These are phyloP conservation scores for Saccostrea glomerata DNA, from an alignment of 1,140 invertebrate genomes.

Conservation along the genomic window DNA sequence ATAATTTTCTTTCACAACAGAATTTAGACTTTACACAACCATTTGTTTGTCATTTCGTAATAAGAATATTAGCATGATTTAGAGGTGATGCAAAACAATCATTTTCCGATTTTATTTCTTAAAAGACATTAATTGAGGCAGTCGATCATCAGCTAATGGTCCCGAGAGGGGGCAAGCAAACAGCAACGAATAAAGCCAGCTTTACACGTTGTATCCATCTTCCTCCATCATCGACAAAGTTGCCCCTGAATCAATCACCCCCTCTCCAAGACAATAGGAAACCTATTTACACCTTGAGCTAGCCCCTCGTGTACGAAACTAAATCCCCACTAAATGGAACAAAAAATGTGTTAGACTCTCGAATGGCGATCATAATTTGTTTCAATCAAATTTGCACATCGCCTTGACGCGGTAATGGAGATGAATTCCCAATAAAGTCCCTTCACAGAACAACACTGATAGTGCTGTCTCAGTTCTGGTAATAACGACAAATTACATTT, in stretches of 20 bases:
- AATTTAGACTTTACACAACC: conserved; percentile 2
- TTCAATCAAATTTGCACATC: conserved; percentile 38
- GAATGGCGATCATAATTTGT: conserved; percentile 38
- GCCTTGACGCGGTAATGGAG: conserved; percentile 32
- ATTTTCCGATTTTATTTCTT: conserved; percentile 32
- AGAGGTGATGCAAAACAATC: conserved; percentile 33
- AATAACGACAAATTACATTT: conserved; percentile 16
- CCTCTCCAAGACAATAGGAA: conserved; percentile 30
- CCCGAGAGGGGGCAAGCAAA: conserved; percentile 10
- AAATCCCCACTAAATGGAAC: conserved; percentile 37
- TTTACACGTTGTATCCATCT: background rate
- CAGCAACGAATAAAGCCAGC: background rate
- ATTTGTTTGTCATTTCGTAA: conserved; percentile 29
- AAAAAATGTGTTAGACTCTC: conserved; percentile 36
- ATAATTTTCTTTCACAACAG: background rate
- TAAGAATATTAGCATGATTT: conserved; percentile 38
- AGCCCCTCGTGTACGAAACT: conserved; percentile 34
- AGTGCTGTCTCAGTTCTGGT: background rate
- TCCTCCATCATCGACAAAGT: background rate
- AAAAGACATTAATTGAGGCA: conserved; percentile 28
- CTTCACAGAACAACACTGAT: conserved; percentile 5
- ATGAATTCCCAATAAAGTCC: conserved; percentile 24
- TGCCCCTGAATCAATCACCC: background rate
- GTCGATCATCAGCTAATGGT: conserved; percentile 29
- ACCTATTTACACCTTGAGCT: conserved; percentile 31